phyloP scores from a whole-genome alignment of 2,888 invertebrate genomes.

The Imbricaverruca yamaguchii region DNA sequence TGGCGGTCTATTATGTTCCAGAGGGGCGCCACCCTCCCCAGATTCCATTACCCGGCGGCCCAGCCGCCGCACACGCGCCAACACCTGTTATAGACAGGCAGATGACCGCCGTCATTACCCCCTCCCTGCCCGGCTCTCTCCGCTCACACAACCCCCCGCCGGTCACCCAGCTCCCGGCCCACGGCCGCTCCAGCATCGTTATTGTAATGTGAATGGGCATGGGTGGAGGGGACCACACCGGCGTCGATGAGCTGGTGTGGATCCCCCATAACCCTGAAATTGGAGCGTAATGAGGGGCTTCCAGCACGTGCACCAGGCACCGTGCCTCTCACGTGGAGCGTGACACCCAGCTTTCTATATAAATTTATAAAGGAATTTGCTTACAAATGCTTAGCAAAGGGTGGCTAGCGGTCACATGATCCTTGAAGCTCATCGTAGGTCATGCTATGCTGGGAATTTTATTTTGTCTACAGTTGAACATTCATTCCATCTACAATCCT shows the following conservation, averaged over 20 bases:
- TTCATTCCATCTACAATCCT: too few species aligned
- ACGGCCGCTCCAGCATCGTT: not conserved
- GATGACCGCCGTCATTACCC: not conserved
- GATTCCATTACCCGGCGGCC: not conserved
- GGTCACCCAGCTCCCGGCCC: not conserved
- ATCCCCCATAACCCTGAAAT: not conserved
- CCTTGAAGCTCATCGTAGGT: too few species aligned
- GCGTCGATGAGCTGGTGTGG: not conserved
- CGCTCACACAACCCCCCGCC: not conserved
- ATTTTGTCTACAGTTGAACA: too few species aligned
- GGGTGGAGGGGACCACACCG: not conserved
- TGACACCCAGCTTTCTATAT: too few species aligned
- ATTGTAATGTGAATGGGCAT: slow-evolving; percentile 1
- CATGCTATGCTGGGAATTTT: too few species aligned
- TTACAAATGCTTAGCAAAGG: too few species aligned
- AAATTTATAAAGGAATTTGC: too few species aligned
- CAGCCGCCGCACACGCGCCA: not conserved
- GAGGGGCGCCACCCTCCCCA: not conserved
- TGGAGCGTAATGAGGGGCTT: not conserved
- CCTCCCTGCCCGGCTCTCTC: not conserved
- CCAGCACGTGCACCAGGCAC: not conserved
- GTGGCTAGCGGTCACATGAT: too few species aligned
- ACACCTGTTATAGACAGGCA: not conserved
- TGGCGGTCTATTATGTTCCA: too few species aligned
- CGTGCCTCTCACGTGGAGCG: not conserved